A percentile compares a stretch with the other conserved stretches of the same genome.
Evolutionary conservation across 2,888 invertebrate species (phyloP).

Genomic region (Scaptomyza tumidula): DNA sequence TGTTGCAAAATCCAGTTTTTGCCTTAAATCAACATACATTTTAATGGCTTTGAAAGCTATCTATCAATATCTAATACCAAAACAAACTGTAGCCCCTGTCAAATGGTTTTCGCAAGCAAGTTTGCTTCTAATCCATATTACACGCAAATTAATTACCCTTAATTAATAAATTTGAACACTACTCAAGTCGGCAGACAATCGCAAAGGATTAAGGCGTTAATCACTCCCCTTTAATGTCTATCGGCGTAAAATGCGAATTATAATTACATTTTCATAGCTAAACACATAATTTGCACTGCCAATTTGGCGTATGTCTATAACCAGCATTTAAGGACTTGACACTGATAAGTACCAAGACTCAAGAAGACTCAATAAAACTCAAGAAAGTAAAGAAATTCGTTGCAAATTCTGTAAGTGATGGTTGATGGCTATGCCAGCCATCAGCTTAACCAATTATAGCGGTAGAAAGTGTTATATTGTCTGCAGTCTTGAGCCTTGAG

Average conservation of each 20-base stretch:
- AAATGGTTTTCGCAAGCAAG: neutral
- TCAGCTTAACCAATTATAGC: constrained; percentile 66
- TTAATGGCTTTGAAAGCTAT: too few relatives aligned
- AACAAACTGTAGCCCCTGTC: neutral
- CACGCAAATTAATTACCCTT: constrained; percentile 58
- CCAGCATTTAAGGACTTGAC: constrained; percentile 23
- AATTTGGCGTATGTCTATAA: constrained; percentile 16
- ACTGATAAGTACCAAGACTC: constrained; percentile 2
- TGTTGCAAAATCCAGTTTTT: too few relatives aligned
- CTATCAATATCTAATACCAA: neutral
- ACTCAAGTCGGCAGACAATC: constrained; percentile 33
- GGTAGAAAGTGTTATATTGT: neutral
- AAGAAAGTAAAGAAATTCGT: constrained; percentile 38
- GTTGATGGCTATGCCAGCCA: constrained; percentile 8
- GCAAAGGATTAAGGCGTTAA: constrained; percentile 49
- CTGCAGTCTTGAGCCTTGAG: too few relatives aligned
- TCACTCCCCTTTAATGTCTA: constrained; percentile 43
- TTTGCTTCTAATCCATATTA: constrained; percentile 13
- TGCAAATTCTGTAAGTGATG: constrained; percentile 54
- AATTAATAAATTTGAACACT: constrained; percentile 71
- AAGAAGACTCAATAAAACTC: constrained; percentile 1
- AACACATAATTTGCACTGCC: constrained; percentile 62
- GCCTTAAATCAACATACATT: too few relatives aligned
- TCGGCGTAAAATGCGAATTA: constrained; percentile 38
- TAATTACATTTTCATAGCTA: constrained; percentile 60